Percentiles rank a stretch among this genome's conserved stretches.
These are phyloP conservation scores for Syritta pipiens DNA, from an alignment of 2,888 invertebrate species.

Conservation along the genomic window DNA sequence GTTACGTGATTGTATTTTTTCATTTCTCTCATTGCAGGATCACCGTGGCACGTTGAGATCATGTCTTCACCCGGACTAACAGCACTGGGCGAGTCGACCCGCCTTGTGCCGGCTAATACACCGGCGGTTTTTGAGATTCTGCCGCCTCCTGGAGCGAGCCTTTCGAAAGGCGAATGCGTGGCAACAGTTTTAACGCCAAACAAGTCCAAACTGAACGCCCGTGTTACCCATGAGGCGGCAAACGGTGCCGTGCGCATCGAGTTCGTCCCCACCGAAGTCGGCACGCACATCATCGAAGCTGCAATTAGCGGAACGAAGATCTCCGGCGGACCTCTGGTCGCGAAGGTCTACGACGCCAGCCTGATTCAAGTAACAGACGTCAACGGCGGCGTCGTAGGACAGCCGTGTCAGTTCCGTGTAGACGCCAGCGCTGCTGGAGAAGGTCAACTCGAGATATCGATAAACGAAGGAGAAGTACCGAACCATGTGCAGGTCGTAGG, in stretches of 20 bases:
- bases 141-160: constrained; percentile 81
- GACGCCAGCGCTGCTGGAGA: constrained; percentile 99
- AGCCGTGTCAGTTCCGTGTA: constrained; percentile 98
- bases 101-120: constrained; percentile 93
- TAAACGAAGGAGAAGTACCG: constrained; percentile 99
- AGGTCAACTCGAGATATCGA: constrained; percentile 99
- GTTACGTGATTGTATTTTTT: constrained; percentile 23
- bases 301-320: constrained; percentile 93
- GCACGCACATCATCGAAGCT: constrained; percentile 96
- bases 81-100: constrained; percentile 91
- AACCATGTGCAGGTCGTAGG: constrained; percentile 98
- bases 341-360: constrained; percentile 96
- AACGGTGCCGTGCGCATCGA: constrained; percentile 93
- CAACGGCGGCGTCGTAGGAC: constrained; percentile 95
- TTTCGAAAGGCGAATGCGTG: constrained; percentile 81
- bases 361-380: constrained; percentile 97
- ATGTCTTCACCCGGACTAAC: constrained; percentile 89
- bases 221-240: constrained; percentile 89
- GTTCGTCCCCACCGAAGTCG: constrained; percentile 95
- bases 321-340: constrained; percentile 92
- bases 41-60: constrained; percentile 96
- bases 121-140: constrained; percentile 91
- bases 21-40: constrained; percentile 83
- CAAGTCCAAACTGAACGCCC: constrained; percentile 89
- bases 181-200: constrained; percentile 90